These are phyloP conservation scores for Theretra japonica DNA, from an alignment of 2,888 invertebrate species.

Conservation along the genomic window DNA sequence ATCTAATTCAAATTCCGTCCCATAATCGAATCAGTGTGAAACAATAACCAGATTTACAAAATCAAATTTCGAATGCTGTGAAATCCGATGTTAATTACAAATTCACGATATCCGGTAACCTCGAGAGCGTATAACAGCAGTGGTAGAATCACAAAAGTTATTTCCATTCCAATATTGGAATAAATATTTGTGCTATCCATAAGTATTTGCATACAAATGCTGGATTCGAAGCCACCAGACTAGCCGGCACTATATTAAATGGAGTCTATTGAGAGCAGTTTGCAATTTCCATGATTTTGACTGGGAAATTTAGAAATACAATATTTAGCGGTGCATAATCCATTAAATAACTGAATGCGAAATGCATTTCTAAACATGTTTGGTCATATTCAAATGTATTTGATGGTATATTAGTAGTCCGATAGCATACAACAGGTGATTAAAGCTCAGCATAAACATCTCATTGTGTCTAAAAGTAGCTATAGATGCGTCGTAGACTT, in stretches of 20 bases:
- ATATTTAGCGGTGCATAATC: no score
- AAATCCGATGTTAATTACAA: neutral
- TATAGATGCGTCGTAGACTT: no score
- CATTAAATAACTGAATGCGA: neutral
- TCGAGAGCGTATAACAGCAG: neutral
- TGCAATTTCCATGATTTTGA: constrained; percentile 1
- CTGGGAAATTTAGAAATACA: neutral
- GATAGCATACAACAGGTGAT: neutral
- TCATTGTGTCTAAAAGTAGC: no score
- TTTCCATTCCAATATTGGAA: constrained; percentile 9
- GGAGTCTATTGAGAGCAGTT: constrained; percentile 12
- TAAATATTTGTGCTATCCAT: neutral
- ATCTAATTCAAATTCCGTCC: neutral
- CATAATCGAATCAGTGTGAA: neutral
- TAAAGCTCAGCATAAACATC: no score
- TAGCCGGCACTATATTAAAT: constrained; percentile 8
- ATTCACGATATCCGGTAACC: neutral
- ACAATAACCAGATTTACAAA: neutral
- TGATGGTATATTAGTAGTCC: neutral
- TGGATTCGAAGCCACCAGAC: neutral
- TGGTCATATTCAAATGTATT: neutral
- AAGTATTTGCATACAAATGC: constrained; percentile 14
- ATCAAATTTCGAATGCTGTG: neutral
- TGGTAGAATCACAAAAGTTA: neutral
- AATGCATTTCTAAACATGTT: neutral